Percentiles rank a stretch among this genome's conserved stretches.
Evolutionary conservation across 2,797 vertebrate species (phyloP).

Genomic region (Orestias chungarensis): DNA sequence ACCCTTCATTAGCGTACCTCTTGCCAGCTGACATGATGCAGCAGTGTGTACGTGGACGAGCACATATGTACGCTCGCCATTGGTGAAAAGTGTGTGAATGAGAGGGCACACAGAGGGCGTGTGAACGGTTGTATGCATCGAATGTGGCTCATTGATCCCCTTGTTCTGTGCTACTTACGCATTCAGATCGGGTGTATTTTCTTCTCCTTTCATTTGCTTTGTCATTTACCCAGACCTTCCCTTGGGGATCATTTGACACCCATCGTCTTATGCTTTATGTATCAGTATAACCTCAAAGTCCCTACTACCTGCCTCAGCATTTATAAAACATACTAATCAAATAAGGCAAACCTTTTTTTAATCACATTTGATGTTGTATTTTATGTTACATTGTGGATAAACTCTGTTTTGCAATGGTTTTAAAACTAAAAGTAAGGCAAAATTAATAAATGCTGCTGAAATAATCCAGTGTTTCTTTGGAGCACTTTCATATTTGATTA

Average conservation of each 20-base stretch:
- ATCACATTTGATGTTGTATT: constrained; percentile 3
- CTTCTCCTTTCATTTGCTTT: constrained; percentile 28
- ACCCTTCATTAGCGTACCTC: constrained; percentile 55
- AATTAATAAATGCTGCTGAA: background rate
- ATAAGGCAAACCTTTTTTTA: constrained; percentile 18
- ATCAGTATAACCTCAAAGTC: constrained; percentile 47
- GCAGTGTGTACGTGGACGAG: background rate
- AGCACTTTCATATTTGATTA: no score
- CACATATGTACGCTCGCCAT: constrained; percentile 14
- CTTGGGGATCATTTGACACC: constrained; percentile 48
- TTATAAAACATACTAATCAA: background rate
- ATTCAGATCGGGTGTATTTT: constrained; percentile 28
- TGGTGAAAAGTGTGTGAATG: constrained; percentile 45
- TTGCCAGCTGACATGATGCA: constrained; percentile 20
- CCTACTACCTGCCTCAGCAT: constrained; percentile 22
- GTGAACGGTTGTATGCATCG: constrained; percentile 43
- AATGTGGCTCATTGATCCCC: constrained; percentile 56
- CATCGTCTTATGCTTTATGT: constrained; percentile 42
- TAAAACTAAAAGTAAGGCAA: background rate
- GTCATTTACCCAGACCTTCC: constrained; percentile 63
- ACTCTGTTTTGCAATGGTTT: background rate
- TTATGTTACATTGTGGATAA: background rate
- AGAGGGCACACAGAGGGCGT: constrained; percentile 36
- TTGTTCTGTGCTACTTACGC: constrained; percentile 37
- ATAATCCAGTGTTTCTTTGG: background rate